These are phyloP conservation scores for Daptonema setosum DNA, from an alignment of 2,888 invertebrate genomes.

Conservation along the genomic window DNA sequence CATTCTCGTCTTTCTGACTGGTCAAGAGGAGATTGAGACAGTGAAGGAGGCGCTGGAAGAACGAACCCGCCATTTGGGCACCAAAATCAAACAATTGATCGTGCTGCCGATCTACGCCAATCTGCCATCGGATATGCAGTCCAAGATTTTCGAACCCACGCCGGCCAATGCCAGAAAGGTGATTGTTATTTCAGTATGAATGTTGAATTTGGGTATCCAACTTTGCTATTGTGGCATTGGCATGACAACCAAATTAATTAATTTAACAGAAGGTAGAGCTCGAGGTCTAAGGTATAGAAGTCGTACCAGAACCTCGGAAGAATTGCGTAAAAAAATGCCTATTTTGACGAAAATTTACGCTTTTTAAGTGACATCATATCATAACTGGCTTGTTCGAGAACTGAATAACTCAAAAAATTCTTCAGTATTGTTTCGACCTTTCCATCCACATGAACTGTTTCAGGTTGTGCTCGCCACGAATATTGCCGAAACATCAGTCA, in stretches of 20 bases:
- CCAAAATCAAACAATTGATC: conserved; percentile 68
- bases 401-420: no score
- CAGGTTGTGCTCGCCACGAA: conserved; percentile 84
- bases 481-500: conserved; percentile 93
- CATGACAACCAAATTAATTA: no score
- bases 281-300: no score
- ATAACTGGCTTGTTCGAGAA: no score
- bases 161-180: conserved; percentile 81
- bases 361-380: no score
- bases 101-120: conserved; percentile 93
- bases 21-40: conserved; percentile 34
- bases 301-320: no score
- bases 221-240: no score
- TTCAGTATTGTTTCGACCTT: no score
- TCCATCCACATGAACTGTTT: no score
- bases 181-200: not conserved
- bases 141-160: conserved; percentile 92
- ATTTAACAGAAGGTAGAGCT: no score
- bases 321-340: no score
- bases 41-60: conserved; percentile 38
- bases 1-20: conserved; percentile 83
- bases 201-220: not conserved
- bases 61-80: conserved; percentile 67
- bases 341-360: no score
- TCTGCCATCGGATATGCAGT: conserved; percentile 92